Base-by-base conservation (phyloP, 2,888 invertebrate genomes). In the Andrena hattorfiana region DNA sequence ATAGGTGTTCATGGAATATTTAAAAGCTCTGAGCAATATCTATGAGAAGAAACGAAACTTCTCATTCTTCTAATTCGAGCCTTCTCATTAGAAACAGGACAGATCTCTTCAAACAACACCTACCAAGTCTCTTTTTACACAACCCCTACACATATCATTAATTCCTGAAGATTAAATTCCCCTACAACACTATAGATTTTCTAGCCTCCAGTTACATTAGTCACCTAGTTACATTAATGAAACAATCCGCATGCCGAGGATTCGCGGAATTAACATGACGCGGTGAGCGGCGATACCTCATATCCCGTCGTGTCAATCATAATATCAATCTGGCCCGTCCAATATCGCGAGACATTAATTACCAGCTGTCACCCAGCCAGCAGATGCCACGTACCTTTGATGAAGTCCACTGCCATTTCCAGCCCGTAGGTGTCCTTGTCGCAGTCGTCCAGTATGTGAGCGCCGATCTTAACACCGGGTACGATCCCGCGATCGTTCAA, bases 371-470 rank as follows among this genome's bases (percentile, higher is more conserved):
- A 13, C 2, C 60, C 16, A 7, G 8, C 35, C 23, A 59, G 16
- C 42, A 13, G 7, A 32, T 16, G 23, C 42, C 23, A 86, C 95
- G 94, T 94, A 98, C 98, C 98, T 96, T 98, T 97, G 87, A 98
- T 98, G 93, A 98, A 98, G 94, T 98, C 98, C 62, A 98, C 97
- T 1, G 98, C 97, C 96, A 98, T 98, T 94, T 98, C 98, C 70
- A 98, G 95, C 0, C 98, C 98, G 91, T 98, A 98, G 6, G 98
- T 98, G 93, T 98, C 98, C 94, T 97, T 97, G 94, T 98, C 98
- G 94, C 98, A 98, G 94, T 98, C 98, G 93, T 98, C 98, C 64
- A 98, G 96, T 83, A 98, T 97, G 91, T 97, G 97, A 0, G 97
- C 98, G 20, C 98, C 98, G 67, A 98, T 94, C 30, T 95, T 95